phyloP scores from a whole-genome alignment of 2,797 vertebrate species.

The Rhinichthys osculus region DNA sequence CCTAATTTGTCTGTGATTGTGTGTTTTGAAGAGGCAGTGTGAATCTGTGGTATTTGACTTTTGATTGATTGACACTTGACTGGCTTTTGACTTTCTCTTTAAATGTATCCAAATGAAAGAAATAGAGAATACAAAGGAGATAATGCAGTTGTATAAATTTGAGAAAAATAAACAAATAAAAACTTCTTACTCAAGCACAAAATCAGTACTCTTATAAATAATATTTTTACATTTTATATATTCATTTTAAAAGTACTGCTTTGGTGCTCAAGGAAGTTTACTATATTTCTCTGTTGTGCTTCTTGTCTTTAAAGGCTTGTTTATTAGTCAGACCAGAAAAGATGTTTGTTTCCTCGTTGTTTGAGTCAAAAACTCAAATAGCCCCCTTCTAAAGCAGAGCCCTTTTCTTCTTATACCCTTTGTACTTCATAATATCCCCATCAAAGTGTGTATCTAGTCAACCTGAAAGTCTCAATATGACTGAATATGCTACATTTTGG shows the following conservation, averaged over 20 bases:
- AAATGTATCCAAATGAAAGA: not conserved
- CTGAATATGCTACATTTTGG: not conserved
- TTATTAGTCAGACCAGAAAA: not conserved
- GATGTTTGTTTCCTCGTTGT: not conserved
- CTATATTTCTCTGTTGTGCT: not conserved
- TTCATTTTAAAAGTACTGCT: not conserved
- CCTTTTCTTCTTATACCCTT: not conserved
- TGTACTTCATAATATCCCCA: not conserved
- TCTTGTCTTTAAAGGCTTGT: not conserved
- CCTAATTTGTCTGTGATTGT: slow-evolving; percentile 68
- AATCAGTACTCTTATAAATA: not conserved
- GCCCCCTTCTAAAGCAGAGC: not conserved
- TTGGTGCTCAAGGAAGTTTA: not conserved
- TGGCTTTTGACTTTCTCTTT: not conserved
- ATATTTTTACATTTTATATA: no score
- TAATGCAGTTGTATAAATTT: not conserved
- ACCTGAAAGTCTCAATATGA: slow-evolving; percentile 23
- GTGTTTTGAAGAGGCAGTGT: slow-evolving; percentile 33
- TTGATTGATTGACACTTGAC: slow-evolving; percentile 24
- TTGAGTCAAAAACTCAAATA: not conserved
- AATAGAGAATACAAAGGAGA: not conserved
- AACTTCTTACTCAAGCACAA: not conserved
- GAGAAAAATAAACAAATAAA: not conserved
- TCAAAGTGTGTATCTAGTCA: slow-evolving; percentile 13
- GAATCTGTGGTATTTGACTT: not conserved